These are phyloP conservation scores for Polypedilum vanderplanki DNA, from an alignment of 1,140 invertebrate species.

Conservation along the genomic window DNA sequence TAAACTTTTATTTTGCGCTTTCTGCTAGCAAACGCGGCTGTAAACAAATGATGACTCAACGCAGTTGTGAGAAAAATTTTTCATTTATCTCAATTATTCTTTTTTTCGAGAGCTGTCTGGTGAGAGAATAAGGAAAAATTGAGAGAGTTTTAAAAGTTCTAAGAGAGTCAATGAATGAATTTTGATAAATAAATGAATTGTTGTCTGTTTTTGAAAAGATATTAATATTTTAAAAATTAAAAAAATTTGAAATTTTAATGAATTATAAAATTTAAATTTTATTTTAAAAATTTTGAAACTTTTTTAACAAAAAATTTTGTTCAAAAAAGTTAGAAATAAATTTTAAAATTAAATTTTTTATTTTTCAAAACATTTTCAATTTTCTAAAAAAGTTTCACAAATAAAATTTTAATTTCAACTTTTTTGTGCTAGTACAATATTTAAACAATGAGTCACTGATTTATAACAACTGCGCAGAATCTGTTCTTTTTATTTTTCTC, in stretches of 20 bases:
- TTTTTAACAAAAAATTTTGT: no score
- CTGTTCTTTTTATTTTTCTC: no score
- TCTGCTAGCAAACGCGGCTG: not conserved
- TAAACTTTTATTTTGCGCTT: not conserved
- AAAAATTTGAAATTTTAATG: not conserved
- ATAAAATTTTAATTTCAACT: no score
- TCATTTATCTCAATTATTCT: not conserved
- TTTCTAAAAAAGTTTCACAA: no score
- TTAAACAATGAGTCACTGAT: no score
- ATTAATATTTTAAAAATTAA: not conserved
- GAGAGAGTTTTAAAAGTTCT: not conserved
- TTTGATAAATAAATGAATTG: not conserved
- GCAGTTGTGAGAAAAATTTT: not conserved
- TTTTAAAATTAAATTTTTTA: no score
- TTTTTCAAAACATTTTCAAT: no score
- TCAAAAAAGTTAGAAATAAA: no score
- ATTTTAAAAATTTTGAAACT: no score
- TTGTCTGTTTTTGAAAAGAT: not conserved
- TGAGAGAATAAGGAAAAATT: not conserved
- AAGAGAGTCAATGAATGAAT: not conserved
- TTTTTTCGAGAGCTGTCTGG: not conserved
- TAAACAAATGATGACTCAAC: constrained; percentile 8
- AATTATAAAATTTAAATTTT: no score
- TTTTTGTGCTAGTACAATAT: no score
- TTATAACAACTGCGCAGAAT: no score